Evolutionary conservation across 2,888 invertebrate genomes (phyloP).

Genomic region (Dryocosmus kuriphilus): DNA sequence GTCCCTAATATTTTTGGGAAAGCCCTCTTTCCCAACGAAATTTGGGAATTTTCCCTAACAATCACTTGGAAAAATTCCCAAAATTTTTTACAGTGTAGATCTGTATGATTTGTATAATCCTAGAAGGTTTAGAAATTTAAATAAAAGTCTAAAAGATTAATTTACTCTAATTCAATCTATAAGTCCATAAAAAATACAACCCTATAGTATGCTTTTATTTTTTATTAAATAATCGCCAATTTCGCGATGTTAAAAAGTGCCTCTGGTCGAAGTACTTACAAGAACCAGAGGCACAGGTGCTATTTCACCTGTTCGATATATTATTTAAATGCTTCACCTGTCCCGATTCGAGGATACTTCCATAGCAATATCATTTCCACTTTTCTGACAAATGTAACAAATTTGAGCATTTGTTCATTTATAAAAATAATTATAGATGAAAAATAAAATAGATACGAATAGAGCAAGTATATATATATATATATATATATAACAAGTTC

Average conservation of each 20-base stretch:
- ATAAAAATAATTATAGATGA: no score
- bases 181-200: neutral
- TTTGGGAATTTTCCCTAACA: no score
- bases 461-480: no score
- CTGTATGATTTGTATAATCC: neutral
- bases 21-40: no score
- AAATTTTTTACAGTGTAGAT: no score
- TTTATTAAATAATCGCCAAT: constrained; percentile 44
- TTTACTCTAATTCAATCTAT: neutral
- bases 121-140: neutral
- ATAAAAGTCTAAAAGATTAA: neutral
- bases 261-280: constrained; percentile 49
- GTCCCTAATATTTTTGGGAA: no score
- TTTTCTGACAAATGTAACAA: constrained; percentile 76
- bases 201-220: neutral
- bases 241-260: constrained; percentile 58
- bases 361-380: constrained; percentile 61
- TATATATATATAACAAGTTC: no score
- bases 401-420: neutral
- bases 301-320: constrained; percentile 72
- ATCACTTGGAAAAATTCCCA: no score
- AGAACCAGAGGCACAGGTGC: constrained; percentile 68
- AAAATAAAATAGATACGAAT: no score
- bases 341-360: constrained; percentile 67
- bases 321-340: constrained; percentile 73